Conservation (phyloP, 92 coral and sea anemone species). For the Porites evermanni region DNA sequence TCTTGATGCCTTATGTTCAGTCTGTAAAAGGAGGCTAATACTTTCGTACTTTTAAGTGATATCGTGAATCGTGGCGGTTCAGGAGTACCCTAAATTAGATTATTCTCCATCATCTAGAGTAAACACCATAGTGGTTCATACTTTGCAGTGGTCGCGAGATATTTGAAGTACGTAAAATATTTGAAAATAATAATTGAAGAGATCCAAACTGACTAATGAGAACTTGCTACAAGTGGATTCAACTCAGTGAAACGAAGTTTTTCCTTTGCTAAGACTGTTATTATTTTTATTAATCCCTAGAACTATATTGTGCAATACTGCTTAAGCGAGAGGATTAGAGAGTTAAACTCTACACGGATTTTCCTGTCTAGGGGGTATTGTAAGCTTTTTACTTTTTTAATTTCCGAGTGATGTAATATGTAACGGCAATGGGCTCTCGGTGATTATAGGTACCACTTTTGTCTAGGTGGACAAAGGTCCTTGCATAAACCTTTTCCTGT, state of each 20-base stretch:
- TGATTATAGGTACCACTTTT: neutral
- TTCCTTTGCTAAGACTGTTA: neutral
- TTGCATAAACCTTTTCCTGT: too few relatives aligned
- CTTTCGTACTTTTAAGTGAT: neutral
- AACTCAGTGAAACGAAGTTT: neutral
- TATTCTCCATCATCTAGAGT: neutral
- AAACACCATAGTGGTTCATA: neutral
- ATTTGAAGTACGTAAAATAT: neutral
- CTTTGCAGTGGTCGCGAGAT: neutral
- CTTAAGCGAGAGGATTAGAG: neutral
- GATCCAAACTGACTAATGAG: neutral
- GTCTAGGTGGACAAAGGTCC: neutral
- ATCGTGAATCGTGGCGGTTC: neutral
- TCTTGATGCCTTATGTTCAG: neutral
- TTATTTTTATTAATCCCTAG: neutral
- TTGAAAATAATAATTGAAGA: neutral
- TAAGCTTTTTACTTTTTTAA: neutral
- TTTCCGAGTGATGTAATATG: neutral
- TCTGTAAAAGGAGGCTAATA: neutral
- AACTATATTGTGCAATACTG: too few relatives aligned
- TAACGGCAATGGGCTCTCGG: too few relatives aligned
- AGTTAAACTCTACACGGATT: neutral
- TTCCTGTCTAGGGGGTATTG: constrained; percentile 13
- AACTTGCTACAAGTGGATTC: neutral
- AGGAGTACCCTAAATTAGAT: neutral